Conservation (phyloP, 1,140 invertebrate genomes). For the Dendroctonus valens region DNA sequence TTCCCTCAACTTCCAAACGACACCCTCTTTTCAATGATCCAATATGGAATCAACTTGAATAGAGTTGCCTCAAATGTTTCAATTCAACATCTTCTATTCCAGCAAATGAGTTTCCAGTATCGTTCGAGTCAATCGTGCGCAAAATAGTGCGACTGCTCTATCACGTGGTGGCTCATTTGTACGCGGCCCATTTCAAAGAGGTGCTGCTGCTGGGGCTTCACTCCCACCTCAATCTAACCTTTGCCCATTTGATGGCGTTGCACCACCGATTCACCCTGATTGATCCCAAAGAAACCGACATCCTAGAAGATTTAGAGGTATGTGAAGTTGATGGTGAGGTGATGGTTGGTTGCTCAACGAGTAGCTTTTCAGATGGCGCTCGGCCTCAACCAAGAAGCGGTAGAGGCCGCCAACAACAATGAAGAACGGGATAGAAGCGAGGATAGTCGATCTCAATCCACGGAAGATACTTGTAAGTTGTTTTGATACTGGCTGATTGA, state of each 20-base stretch:
- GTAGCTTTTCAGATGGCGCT: conserved; percentile 54
- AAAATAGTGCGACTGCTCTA: conserved; percentile 95
- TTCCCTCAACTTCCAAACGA: too few relatives aligned
- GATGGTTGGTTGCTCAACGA: background rate
- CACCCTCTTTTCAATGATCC: background rate
- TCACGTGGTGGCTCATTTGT: conserved; percentile 96
- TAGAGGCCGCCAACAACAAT: conserved; percentile 35
- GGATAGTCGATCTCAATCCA: conserved; percentile 27
- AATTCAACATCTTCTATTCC: conserved; percentile 47
- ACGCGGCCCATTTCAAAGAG: conserved; percentile 96
- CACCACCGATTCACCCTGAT: conserved; percentile 89
- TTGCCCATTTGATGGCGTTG: conserved; percentile 90
- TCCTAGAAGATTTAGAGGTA: conserved; percentile 81
- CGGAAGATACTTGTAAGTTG: conserved; percentile 33
- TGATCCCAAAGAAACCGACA: conserved; percentile 93
- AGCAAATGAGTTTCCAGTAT: conserved; percentile 93
- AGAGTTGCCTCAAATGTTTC: background rate
- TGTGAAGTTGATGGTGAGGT: background rate
- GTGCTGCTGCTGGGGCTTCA: conserved; percentile 89
- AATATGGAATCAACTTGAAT: too few relatives aligned
- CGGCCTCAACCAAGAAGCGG: conserved; percentile 56
- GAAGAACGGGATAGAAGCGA: conserved; percentile 31
- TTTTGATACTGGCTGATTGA: background rate
- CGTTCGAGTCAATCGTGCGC: conserved; percentile 91
- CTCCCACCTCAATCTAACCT: conserved; percentile 93